Evolutionary conservation across 2,113 vertebrate genomes (phyloP).

Genomic region (Budorcas taxicolor): DNA sequence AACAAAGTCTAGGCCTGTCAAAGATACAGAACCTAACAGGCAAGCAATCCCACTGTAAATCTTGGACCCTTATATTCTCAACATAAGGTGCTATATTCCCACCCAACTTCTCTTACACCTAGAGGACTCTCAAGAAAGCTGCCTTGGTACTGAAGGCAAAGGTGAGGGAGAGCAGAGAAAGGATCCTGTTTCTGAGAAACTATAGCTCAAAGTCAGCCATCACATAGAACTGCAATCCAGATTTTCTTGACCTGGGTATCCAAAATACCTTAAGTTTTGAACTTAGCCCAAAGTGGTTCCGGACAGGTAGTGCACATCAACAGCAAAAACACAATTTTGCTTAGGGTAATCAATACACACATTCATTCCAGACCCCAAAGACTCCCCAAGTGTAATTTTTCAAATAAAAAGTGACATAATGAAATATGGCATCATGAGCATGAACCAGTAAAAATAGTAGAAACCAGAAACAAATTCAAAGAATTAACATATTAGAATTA

Average conservation of each 20-base stretch:
- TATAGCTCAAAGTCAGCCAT: not conserved
- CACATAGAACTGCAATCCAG: not conserved
- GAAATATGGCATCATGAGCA: not conserved
- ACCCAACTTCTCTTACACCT: not conserved
- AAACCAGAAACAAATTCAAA: not conserved
- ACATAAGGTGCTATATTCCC: not conserved
- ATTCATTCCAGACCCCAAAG: not conserved
- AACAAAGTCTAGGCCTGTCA: not conserved
- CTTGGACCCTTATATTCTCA: not conserved
- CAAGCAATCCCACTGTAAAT: not conserved
- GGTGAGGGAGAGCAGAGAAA: not conserved
- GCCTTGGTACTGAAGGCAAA: not conserved
- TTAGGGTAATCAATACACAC: not conserved
- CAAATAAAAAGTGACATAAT: constrained; percentile 13
- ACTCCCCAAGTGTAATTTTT: not conserved
- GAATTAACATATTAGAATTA: not conserved
- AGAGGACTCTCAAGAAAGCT: not conserved
- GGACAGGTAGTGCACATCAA: not conserved
- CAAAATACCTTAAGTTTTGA: not conserved
- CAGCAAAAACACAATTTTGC: not conserved
- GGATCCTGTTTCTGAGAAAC: not conserved
- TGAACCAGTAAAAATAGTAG: constrained; percentile 1
- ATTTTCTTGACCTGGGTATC: not conserved
- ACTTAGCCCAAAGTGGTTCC: not conserved
- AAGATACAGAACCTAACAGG: not conserved